These are phyloP conservation scores for Spodoptera littoralis DNA, from an alignment of 2,888 invertebrate genomes.

Conservation along the genomic window DNA sequence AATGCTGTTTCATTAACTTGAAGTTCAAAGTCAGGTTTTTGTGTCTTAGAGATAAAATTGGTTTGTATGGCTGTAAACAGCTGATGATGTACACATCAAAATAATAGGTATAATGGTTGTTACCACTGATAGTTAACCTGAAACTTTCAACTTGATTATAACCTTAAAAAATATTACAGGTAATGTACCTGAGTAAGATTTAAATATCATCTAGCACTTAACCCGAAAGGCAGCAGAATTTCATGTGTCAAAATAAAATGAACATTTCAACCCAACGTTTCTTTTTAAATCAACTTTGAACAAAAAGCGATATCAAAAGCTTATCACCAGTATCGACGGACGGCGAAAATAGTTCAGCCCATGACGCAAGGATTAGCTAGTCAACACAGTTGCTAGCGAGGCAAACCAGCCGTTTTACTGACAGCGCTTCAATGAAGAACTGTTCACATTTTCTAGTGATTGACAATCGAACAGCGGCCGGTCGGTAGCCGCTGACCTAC, in stretches of 20 bases:
- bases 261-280: too few relatives aligned
- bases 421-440: constrained; percentile 34
- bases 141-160: too few relatives aligned
- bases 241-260: too few relatives aligned
- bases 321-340: too few relatives aligned
- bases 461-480: constrained; percentile 36
- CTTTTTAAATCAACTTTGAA: too few relatives aligned
- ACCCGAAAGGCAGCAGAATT: too few relatives aligned
- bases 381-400: constrained; percentile 4
- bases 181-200: background rate
- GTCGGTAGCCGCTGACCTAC: constrained; percentile 20
- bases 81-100: too few relatives aligned
- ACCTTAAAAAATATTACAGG: too few relatives aligned
- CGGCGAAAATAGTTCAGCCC: background rate
- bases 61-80: too few relatives aligned
- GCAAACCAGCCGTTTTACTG: constrained; percentile 16
- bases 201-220: background rate
- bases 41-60: background rate
- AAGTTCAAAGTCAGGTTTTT: constrained; percentile 53
- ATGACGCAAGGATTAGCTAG: constrained; percentile 12
- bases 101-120: too few relatives aligned
- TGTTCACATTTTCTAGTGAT: constrained; percentile 45
- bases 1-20: constrained; percentile 45
- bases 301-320: too few relatives aligned
- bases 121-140: too few relatives aligned